Evolutionary conservation across 2,113 vertebrate species (phyloP).

Genomic region (Channa maculata): DNA sequence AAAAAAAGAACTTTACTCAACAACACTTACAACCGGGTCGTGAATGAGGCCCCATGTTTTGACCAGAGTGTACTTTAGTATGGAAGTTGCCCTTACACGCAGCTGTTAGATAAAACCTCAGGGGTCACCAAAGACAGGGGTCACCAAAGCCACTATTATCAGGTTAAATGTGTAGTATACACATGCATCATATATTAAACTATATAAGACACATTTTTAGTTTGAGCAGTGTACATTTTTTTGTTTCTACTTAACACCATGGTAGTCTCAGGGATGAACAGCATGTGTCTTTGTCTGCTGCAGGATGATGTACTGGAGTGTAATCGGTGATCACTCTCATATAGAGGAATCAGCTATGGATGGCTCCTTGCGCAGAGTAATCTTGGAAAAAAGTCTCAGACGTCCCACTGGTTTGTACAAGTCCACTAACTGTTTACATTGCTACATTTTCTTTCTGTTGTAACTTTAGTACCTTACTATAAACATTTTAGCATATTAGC

Average conservation of each 20-base stretch:
- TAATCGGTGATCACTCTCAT: slow-evolving; percentile 94
- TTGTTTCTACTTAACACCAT: too few relatives aligned
- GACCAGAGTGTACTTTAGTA: background rate
- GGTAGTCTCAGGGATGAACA: background rate
- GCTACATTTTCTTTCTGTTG: background rate
- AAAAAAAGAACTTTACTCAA: too few relatives aligned
- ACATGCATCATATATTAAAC: background rate
- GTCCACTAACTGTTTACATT: background rate
- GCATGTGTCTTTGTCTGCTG: slow-evolving; percentile 16
- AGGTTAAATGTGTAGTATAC: background rate
- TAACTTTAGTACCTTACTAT: background rate
- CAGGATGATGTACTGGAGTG: slow-evolving; percentile 99
- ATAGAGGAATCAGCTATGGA: slow-evolving; percentile 98
- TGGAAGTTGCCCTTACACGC: background rate
- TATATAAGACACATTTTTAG: too few relatives aligned
- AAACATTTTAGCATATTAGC: background rate
- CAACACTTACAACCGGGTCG: too few relatives aligned
- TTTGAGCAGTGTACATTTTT: too few relatives aligned
- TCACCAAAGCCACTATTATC: background rate
- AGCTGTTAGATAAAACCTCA: background rate
- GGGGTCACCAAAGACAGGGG: background rate
- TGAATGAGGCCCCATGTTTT: background rate
- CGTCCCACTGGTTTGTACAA: slow-evolving; percentile 90
- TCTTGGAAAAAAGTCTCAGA: slow-evolving; percentile 93
- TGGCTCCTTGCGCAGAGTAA: slow-evolving; percentile 91